Evolutionary conservation across 2,113 vertebrate species (phyloP).

Genomic region (Anoura caudifer): DNA sequence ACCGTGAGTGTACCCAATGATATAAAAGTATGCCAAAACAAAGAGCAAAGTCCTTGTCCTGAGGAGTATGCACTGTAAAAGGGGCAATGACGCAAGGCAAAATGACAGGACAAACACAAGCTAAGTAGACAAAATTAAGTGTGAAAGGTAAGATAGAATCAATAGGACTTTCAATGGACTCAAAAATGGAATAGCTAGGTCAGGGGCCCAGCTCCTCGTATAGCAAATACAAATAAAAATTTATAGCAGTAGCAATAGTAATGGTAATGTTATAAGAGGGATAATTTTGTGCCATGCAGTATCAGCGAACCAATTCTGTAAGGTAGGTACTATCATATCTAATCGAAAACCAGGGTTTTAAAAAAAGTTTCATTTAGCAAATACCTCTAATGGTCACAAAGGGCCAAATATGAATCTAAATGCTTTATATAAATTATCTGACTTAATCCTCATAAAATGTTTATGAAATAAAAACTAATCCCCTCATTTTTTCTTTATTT

Average conservation of each 20-base stretch:
- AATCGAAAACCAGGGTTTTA: not conserved
- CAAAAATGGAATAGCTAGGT: not conserved
- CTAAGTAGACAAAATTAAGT: not conserved
- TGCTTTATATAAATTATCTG: not conserved
- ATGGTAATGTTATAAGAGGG: not conserved
- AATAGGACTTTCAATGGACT: not conserved
- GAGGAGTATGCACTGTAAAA: conserved; percentile 10
- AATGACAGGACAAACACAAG: conserved; percentile 15
- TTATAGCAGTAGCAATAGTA: not conserved
- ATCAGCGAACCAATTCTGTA: not conserved
- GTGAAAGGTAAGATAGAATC: not conserved
- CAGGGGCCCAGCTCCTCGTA: not conserved
- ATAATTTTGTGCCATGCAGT: not conserved
- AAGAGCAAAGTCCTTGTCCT: conserved; percentile 51
- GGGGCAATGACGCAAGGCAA: conserved; percentile 13
- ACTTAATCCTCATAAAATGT: not conserved
- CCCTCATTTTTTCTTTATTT: not conserved
- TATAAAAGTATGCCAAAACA: conserved; percentile 58
- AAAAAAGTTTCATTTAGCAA: not conserved
- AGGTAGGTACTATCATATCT: not conserved
- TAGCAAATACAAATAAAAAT: not conserved
- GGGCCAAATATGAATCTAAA: not conserved
- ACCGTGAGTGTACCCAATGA: not conserved
- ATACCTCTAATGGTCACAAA: not conserved
- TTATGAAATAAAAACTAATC: not conserved